Percentiles rank a stretch among this genome's conserved stretches.
These are phyloP conservation scores for Clepsis dumicolana DNA, from an alignment of 2,888 invertebrate species.

Conservation along the genomic window DNA sequence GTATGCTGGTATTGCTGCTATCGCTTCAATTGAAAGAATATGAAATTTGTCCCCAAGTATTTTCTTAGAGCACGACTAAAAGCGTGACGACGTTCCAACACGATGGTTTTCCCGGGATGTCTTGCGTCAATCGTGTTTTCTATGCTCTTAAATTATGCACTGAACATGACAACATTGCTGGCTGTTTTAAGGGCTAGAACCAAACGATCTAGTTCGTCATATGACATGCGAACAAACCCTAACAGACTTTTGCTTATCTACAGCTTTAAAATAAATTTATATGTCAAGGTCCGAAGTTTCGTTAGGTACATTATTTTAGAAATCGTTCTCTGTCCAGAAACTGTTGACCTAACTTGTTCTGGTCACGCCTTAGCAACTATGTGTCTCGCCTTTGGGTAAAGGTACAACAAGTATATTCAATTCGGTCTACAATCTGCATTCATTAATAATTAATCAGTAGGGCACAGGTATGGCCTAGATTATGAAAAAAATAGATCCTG, in stretches of 20 bases:
- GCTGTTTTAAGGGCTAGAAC: not conserved
- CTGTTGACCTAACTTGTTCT: not conserved
- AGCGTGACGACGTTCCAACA: not conserved
- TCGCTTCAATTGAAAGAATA: no score
- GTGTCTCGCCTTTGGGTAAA: conserved; percentile 9
- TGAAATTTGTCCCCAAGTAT: not conserved
- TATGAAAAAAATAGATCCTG: conserved; percentile 35
- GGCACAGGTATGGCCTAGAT: conserved; percentile 34
- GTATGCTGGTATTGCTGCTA: no score
- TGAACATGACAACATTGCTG: not conserved
- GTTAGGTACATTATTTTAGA: no score
- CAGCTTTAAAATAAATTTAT: no score
- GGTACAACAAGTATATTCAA: conserved; percentile 19
- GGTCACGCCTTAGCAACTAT: not conserved
- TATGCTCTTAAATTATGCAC: not conserved
- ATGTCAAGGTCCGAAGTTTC: no score
- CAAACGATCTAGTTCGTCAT: no score
- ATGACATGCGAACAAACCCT: no score
- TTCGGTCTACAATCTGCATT: conserved; percentile 36
- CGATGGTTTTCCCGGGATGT: not conserved
- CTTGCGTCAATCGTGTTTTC: not conserved
- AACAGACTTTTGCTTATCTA: no score
- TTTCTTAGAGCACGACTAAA: not conserved
- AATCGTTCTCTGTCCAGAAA: not conserved
- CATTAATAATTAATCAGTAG: conserved; percentile 33